Base-by-base conservation (phyloP, 2,797 vertebrate genomes). In the Melopsittacus undulatus region DNA sequence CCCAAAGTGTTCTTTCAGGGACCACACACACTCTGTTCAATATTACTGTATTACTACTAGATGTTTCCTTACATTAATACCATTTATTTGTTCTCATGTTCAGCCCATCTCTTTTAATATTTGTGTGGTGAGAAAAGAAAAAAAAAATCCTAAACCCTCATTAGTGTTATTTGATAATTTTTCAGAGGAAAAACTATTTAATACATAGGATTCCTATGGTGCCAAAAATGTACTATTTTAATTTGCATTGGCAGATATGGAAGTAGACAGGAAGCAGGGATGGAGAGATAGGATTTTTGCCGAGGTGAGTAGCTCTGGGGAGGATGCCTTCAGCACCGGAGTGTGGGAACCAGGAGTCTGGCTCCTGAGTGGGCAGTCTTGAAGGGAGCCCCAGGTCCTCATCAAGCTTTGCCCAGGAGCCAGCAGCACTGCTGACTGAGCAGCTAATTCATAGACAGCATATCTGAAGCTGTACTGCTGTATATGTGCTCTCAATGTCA, bases 211-310 rank as follows among this genome's bases (percentile, higher is more conserved):
- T 91, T 52, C 17, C 19, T 70, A 8, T 56, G 61, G 27, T 43
- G 52, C 45, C 61, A 93, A 68, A 89, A 76, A 42, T 22, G 9
- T 43, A 34, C 61, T n/a, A 30, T 78, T 94, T 89, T 76, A 87
- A 75, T 89, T 92, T 92, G 29, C 49, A 69, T 14, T n/a, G 24
- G 48, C 27, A 95, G 66, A 93, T 68, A 80, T 21, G n/a, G 27
- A 64, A 89, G 32, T 34, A 77, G 87, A 57, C 34, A 94, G 90
- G 93, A 96, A 95, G 92, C 43, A 64, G 62, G 89, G 52, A 95
- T 91, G 32, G 64, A 89, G 30, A 80, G 89, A 87, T 68, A 93
- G 66, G 59, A 57, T 34, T 57, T 57, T 34, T 57, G n/a, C n/a
- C 3, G 7, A 57, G 56, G 56, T 57, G n/a, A 34, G 56, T 34